Conservation (phyloP, 1,140 invertebrate genomes). For the Bombus cullumanus region DNA sequence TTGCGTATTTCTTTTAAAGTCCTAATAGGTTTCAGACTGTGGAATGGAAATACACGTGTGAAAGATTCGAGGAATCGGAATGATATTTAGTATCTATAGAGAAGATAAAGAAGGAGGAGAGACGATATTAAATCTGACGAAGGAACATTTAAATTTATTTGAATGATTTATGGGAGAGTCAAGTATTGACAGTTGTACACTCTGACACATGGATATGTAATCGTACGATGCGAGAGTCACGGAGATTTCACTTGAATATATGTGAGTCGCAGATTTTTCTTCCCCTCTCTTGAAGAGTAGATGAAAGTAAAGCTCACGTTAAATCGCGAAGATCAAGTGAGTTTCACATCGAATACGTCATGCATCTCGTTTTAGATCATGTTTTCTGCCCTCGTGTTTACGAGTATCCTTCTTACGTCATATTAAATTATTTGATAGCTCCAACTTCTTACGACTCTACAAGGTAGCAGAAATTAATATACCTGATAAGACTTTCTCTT, state of each 20-base stretch:
- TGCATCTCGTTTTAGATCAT: not conserved
- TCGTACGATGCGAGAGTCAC: constrained; percentile 16
- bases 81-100: not conserved
- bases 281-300: not conserved
- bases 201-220: not conserved
- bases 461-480: not conserved
- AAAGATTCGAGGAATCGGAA: too few species aligned
- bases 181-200: not conserved
- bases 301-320: constrained; percentile 56
- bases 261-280: constrained; percentile 19
- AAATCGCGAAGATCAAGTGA: constrained; percentile 33
- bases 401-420: not conserved
- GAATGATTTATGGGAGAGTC: not conserved
- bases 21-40: too few species aligned
- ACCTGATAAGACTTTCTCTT: not conserved
- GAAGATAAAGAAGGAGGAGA: not conserved
- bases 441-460: not conserved
- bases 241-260: constrained; percentile 63
- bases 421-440: not conserved
- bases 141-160: not conserved
- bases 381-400: not conserved
- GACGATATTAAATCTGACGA: not conserved
- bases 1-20: too few species aligned
- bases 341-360: constrained; percentile 7
- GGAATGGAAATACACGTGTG: too few species aligned